Base-by-base conservation (phyloP, 1,140 invertebrate genomes). In the Brachystomella parvula region DNA sequence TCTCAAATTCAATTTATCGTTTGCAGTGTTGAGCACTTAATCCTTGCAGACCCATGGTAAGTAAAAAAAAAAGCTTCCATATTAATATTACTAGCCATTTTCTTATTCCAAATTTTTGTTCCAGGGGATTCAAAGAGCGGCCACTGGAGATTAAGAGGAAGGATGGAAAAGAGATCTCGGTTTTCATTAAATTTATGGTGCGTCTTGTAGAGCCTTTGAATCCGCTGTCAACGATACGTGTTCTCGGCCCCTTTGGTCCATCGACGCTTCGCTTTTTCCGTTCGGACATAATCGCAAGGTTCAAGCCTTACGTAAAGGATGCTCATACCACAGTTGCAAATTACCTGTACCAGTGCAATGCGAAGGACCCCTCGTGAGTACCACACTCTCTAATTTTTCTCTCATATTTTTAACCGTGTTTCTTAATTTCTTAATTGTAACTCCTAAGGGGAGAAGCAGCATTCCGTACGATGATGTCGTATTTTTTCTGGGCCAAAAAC, bases 21-120 rank as follows among this genome's bases (percentile, higher is more conserved):
- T 63, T 47, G 47, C 28, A 39, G 49, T 3, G 89, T 98, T 0
- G 83, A 88, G 64, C 93, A 98, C 79, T 78, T 98, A 1, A 89
- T 99, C 70, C 79, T 98, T 28, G 92, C 92, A 0, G 96, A 99
- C 80, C 93, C 96, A 0, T 99, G 96, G 96, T 96, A 96, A 21
- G 94, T 97, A 77, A 86, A 91, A 0, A 89, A 94, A 76, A 84
- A 83, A 73, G 90, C 91, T 0, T 69, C 78, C 1, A 89, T 71
- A 77, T 82, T 9, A 77, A 80, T 65, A 39, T 67, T 2, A 65
- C 68, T 35, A 12, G n/a, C 1, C 60, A 63, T 15, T 65, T 72
- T 61, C 71, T 68, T 24, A 2, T 67, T 30, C 66, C 57, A 39
- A 39, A 39, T 39, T 19, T 19, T 9, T 39, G 35, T 39, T 39